phyloP scores from a whole-genome alignment of 2,797 vertebrate genomes.

The Eulemur coronatus region DNA sequence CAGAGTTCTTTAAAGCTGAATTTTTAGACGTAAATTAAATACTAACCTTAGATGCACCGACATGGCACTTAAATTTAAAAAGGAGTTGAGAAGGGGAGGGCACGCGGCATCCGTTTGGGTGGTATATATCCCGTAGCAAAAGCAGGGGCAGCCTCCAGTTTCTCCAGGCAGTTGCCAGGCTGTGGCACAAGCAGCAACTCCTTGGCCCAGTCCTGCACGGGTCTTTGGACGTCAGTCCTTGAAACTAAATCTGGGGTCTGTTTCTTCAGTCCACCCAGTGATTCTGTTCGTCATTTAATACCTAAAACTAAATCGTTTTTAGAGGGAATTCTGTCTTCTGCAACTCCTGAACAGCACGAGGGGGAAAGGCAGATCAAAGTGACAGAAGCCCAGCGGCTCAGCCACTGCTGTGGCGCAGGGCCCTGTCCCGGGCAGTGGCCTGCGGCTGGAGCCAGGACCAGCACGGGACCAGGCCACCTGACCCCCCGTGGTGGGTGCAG shows the following conservation, averaged over 20 bases:
- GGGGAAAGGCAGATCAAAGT: neutral
- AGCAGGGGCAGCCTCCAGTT: neutral
- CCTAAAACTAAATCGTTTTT: neutral
- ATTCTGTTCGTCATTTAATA: neutral
- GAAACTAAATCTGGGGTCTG: neutral
- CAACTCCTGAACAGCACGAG: too few species aligned
- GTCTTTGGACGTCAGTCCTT: neutral
- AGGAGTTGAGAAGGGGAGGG: neutral
- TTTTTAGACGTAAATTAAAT: neutral
- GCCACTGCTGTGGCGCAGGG: neutral
- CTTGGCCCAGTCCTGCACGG: neutral
- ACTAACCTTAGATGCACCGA: neutral
- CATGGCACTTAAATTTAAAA: neutral
- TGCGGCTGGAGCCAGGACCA: rapidly evolving
- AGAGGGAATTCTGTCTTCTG: neutral
- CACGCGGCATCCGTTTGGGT: neutral
- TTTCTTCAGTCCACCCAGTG: neutral
- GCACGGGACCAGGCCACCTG: neutral
- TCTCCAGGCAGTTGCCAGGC: neutral
- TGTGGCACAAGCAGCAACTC: neutral
- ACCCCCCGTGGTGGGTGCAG: neutral
- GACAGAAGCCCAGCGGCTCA: rapidly evolving
- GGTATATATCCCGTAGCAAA: neutral
- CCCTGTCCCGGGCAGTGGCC: rapidly evolving
- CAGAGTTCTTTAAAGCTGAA: neutral